Evolutionary conservation across 2,888 invertebrate genomes (phyloP).

Genomic region (Cheilosia grossa): DNA sequence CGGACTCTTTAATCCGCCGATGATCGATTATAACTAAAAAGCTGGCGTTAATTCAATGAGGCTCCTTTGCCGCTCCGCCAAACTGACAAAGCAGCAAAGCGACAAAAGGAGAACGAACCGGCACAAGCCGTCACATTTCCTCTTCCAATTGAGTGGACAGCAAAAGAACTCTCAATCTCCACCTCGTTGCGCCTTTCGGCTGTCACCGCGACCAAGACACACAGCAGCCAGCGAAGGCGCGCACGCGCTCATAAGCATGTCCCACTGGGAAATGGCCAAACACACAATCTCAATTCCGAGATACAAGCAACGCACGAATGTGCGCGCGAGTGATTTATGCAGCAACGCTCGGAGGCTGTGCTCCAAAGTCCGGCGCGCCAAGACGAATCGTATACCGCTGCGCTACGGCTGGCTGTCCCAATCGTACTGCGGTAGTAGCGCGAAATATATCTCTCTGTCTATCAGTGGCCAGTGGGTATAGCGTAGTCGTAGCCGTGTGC

Average conservation of each 20-base stretch:
- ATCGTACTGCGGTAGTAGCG: constrained; percentile 35
- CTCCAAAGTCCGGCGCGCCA: constrained; percentile 50
- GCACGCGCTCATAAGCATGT: constrained; percentile 71
- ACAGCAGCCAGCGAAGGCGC: constrained; percentile 57
- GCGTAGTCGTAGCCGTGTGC: not conserved
- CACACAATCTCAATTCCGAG: constrained; percentile 27
- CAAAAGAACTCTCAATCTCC: constrained; percentile 66
- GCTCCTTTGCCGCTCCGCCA: constrained; percentile 20
- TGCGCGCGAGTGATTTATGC: constrained; percentile 66
- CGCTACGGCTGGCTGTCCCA: not conserved
- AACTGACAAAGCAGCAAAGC: constrained; percentile 1
- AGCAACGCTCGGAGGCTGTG: constrained; percentile 69
- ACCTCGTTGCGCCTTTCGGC: constrained; percentile 71
- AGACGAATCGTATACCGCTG: no score
- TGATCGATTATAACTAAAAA: constrained; percentile 55
- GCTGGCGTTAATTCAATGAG: constrained; percentile 66
- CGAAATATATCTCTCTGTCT: constrained; percentile 62
- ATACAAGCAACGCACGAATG: constrained; percentile 29
- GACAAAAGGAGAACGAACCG: not conserved
- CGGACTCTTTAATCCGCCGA: constrained; percentile 51
- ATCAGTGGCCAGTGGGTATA: constrained; percentile 50
- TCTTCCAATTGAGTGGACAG: constrained; percentile 47
- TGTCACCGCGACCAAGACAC: constrained; percentile 46
- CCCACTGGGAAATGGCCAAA: constrained; percentile 64
- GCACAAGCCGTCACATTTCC: constrained; percentile 30